Evolutionary conservation across 2,113 vertebrate genomes (phyloP), one percentile per base, ranked within the genome.

Genomic region (Eptesicus fuscus): DNA sequence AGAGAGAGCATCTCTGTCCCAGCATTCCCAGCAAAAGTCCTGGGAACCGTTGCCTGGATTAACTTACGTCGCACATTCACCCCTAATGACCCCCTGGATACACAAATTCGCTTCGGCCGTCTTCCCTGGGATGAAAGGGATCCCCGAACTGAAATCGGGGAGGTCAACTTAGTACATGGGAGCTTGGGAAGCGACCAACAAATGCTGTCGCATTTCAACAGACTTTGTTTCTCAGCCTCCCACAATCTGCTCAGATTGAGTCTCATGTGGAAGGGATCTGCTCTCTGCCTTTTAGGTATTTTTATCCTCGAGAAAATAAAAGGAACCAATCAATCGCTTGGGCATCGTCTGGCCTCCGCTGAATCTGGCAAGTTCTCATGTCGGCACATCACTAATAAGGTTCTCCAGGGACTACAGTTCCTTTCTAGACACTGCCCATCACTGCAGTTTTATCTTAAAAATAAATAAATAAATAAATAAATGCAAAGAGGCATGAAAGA

Each of bases 291-390:
- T 85, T 70, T 35, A 44, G 37, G 25, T 76, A 53, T 82, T 85
- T 80, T 90, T 83, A 47, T 65, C 76, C 76, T n/a, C 77, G 51
- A 94, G 67, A 87, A 93, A 80, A 79, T 49, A n/a, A 80, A 87
- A 90, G 61, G 77, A 93, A 53, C 32, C 25, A 30, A 37, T 70
- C 22, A 10, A 83, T 83, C 69, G 83, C 63, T 22, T 56, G 13
- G 67, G 7, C 51, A 56, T 71, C 14, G 47, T 13, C 67, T 71
- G 28, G 37, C 5, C 37, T 40, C 40, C 25, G 2, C 10, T 77
- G 77, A 93, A 65, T 47, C 56, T 30, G 47, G 7, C 53, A 49
- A 42, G 49, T 73, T 69, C 17, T 83, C 71, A n/a, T 3, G 1
- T 12, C 14, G 53, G 5, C 42, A 28, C 18, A 2, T 69, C 35